Evolutionary conservation across 2,113 vertebrate species (phyloP).

Genomic region (Campylomormyrus numenius): DNA sequence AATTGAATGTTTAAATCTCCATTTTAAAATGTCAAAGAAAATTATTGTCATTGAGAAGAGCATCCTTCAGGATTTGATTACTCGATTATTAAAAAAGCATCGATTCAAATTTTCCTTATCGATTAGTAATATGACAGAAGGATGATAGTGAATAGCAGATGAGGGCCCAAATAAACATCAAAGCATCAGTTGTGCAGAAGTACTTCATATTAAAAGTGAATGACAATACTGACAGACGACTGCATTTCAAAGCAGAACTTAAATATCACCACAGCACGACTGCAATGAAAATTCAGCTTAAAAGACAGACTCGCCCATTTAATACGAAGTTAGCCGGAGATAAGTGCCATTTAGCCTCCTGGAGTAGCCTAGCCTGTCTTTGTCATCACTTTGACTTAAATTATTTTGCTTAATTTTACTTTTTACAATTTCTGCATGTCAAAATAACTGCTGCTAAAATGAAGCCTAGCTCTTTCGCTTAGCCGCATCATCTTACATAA

Average conservation of each 20-base stretch:
- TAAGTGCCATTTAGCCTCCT: not conserved
- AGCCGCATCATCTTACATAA: not conserved
- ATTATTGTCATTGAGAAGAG: not conserved
- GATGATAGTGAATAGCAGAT: not conserved
- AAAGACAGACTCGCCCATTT: not conserved
- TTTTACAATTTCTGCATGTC: not conserved
- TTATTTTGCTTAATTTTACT: not conserved
- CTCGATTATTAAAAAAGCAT: not conserved
- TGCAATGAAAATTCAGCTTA: not conserved
- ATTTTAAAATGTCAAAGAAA: not conserved
- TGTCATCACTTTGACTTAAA: not conserved
- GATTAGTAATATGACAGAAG: not conserved
- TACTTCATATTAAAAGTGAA: not conserved
- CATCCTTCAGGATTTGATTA: not conserved
- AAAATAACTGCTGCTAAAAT: not conserved
- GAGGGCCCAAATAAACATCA: not conserved
- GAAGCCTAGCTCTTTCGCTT: not conserved
- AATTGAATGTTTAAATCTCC: not conserved
- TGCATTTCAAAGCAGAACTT: not conserved
- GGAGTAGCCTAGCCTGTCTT: not conserved
- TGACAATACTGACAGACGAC: not conserved
- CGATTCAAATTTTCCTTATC: not conserved
- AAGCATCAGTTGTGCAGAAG: not conserved
- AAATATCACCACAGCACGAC: not conserved
- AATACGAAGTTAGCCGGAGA: not conserved